Base-by-base conservation (phyloP, 2,888 invertebrate genomes). In the Zygogramma bicolorata region DNA sequence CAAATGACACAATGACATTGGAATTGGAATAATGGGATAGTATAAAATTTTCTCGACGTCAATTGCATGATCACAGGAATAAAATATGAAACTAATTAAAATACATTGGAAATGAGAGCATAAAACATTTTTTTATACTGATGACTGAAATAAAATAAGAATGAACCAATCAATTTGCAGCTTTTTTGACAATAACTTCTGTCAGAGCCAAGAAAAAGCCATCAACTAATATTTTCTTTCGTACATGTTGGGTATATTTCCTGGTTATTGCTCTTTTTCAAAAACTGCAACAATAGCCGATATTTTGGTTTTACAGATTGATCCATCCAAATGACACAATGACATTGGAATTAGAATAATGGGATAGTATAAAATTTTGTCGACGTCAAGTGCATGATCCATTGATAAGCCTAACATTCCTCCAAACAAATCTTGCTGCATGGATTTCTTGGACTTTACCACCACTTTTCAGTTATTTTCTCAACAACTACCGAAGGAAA, bases 371-470 rank as follows among this genome's bases (percentile, higher is more conserved):
- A 79, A 62, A 68, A 76, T 65, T 71, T 78, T 76, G 8, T 60
- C 66, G 18, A 79, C 61, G 57, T 80, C 70, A 46, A 75, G 20
- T 4, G 66, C 42, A 25, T 77, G 20, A 10, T 79, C 71, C 61
- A 79, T 65, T 15, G 77, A 79, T 25, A 80, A 34, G 1, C 65
- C 73, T 13, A 84, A 66, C 66, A 83, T 69, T 13, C 79, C 75
- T 0, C 80, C 81, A 75, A 84, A 84, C 38, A 81, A 75, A 79
- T 83, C 81, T 15, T 80, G 67, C 68, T 83, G 81, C 42, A 82
- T 63, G 25, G 0, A 83, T 59, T 74, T 82, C 81, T 67, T 81
- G 77, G 2, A 81, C 71, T 79, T 80, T 83, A 22, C 73, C 73
- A 70, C 76, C 73, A 27, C 77, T 58, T 69, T 67, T 71, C 1